Evolutionary conservation across 2,888 invertebrate species (phyloP).

Genomic region (Rapana venosa): DNA sequence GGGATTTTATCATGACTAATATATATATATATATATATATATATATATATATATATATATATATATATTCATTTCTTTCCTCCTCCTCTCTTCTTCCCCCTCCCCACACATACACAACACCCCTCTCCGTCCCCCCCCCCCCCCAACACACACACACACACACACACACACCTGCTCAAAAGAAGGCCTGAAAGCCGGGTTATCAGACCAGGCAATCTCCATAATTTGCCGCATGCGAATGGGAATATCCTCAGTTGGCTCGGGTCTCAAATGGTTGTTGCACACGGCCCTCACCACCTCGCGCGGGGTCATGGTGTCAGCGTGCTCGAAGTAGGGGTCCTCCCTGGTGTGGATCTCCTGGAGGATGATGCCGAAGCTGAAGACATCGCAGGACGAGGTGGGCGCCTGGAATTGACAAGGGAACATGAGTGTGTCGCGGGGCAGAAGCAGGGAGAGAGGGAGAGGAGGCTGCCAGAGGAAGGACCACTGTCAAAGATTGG

Average conservation of each 20-base stretch:
- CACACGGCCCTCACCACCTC: slow-evolving; percentile 66
- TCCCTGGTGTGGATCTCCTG: slow-evolving; percentile 71
- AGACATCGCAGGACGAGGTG: slow-evolving; percentile 62
- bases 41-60: too few species aligned
- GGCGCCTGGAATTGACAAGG: slow-evolving; percentile 43
- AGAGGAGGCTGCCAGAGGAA: too few species aligned
- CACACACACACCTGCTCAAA: slow-evolving; percentile 55
- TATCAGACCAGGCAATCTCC: slow-evolving; percentile 66
- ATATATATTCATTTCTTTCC: too few species aligned
- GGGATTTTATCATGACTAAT: too few species aligned
- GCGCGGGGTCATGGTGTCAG: slow-evolving; percentile 54
- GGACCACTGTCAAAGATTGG: too few species aligned
- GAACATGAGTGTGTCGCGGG: background rate
- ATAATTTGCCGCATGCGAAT: slow-evolving; percentile 59
- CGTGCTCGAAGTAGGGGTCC: slow-evolving; percentile 68
- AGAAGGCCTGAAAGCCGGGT: slow-evolving; percentile 61
- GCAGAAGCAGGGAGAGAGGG: too few species aligned
- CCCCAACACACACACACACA: slow-evolving; percentile 37
- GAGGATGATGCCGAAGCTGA: slow-evolving; percentile 72
- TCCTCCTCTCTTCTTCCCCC: background rate
- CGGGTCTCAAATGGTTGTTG: slow-evolving; percentile 63
- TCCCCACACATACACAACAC: background rate
- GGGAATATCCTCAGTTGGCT: slow-evolving; percentile 58
- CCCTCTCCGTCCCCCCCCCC: background rate
- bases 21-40: too few species aligned